Percentiles rank a stretch among this genome's conserved stretches.
Conservation (phyloP, 2,113 vertebrate genomes). For the Salvelinus alpinus region DNA sequence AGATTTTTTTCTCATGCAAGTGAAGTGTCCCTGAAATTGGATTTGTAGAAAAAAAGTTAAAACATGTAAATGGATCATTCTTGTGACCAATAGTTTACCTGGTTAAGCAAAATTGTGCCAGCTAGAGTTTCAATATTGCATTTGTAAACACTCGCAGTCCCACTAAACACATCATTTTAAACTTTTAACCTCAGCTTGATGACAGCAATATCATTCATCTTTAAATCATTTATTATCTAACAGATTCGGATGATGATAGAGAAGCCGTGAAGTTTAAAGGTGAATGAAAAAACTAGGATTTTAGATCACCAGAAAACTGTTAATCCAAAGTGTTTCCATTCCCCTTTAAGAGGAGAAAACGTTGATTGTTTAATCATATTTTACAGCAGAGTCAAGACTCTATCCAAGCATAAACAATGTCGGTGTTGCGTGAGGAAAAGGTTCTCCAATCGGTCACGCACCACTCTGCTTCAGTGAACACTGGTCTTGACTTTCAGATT, state of each 20-base stretch:
- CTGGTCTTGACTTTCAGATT: slow-evolving; percentile 32
- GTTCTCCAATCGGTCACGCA: slow-evolving; percentile 46
- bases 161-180: background rate
- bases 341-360: too few relatives aligned
- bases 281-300: too few relatives aligned
- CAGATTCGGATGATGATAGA: slow-evolving; percentile 5
- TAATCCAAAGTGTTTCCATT: too few relatives aligned
- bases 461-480: slow-evolving; percentile 49
- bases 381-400: slow-evolving; percentile 40
- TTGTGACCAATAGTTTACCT: background rate
- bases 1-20: too few relatives aligned
- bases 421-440: slow-evolving; percentile 53
- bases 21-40: too few relatives aligned
- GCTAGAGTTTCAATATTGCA: background rate
- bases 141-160: background rate
- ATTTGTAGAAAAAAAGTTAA: too few relatives aligned
- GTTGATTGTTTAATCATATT: slow-evolving; percentile 47
- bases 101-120: too few relatives aligned
- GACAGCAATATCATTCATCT: background rate
- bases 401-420: slow-evolving; percentile 54
- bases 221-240: slow-evolving; percentile 16
- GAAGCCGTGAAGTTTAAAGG: slow-evolving; percentile 14
- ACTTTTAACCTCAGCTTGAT: background rate
- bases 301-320: too few relatives aligned
- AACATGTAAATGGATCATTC: too few relatives aligned